These are phyloP conservation scores for Anthoscopus minutus DNA, from an alignment of 2,113 vertebrate species.

Conservation along the genomic window DNA sequence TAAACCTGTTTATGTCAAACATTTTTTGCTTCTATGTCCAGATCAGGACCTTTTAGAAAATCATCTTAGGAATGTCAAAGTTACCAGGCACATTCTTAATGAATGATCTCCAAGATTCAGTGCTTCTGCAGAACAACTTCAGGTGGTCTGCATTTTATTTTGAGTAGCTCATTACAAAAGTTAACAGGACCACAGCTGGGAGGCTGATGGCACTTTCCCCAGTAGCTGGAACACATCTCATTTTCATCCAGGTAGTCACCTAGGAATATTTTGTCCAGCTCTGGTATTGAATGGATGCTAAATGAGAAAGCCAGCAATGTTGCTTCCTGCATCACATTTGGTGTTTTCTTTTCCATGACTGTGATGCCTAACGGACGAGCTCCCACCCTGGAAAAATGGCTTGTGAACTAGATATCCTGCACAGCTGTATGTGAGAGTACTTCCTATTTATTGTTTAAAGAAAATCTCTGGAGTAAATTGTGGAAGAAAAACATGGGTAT, in stretches of 20 bases:
- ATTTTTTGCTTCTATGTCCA: not conserved
- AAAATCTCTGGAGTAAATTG: slow-evolving; percentile 54
- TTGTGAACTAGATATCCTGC: slow-evolving; percentile 66
- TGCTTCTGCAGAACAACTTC: not conserved
- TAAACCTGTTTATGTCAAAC: not conserved
- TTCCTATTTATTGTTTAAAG: slow-evolving; percentile 68
- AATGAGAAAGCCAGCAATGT: slow-evolving; percentile 17
- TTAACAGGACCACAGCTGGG: not conserved
- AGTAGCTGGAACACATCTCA: not conserved
- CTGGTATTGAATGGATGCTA: not conserved
- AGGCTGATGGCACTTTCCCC: not conserved
- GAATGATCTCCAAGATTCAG: not conserved
- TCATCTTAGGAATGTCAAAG: not conserved
- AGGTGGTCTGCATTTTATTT: not conserved
- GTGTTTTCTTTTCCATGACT: slow-evolving; percentile 61
- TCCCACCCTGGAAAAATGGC: slow-evolving; percentile 65
- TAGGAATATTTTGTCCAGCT: not conserved
- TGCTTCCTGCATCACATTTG: slow-evolving; percentile 55
- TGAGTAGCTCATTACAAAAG: not conserved
- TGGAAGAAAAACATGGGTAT: slow-evolving; percentile 58
- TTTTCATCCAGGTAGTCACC: not conserved
- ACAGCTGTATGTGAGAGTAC: slow-evolving; percentile 57
- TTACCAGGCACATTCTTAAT: not conserved
- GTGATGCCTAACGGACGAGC: not conserved
- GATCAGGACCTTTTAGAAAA: not conserved